These are phyloP conservation scores for Mythimna albipuncta DNA, from an alignment of 2,888 invertebrate genomes.

Conservation along the genomic window DNA sequence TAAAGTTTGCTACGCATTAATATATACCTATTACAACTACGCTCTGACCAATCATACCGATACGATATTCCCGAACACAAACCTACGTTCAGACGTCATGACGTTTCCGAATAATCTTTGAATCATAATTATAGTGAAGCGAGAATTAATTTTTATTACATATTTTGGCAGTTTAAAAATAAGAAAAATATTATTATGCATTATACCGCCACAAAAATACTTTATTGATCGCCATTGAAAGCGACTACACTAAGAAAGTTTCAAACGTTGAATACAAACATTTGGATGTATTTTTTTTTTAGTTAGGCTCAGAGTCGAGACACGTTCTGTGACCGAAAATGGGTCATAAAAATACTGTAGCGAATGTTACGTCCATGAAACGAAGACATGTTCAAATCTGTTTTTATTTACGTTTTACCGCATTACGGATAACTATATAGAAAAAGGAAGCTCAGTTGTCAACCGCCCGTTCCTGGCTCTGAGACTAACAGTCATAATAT, in stretches of 20 bases:
- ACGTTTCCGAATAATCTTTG: constrained; percentile 61
- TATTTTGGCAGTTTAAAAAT: constrained; percentile 68
- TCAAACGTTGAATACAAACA: constrained; percentile 49
- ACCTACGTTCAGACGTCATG: constrained; percentile 51
- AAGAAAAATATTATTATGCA: constrained; percentile 71
- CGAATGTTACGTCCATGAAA: constrained; percentile 24
- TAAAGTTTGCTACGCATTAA: constrained; percentile 77
- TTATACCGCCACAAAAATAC: constrained; percentile 70
- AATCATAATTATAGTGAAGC: constrained; percentile 61
- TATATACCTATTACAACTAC: constrained; percentile 71
- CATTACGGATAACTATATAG: background rate
- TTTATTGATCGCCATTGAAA: constrained; percentile 62
- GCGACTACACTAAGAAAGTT: constrained; percentile 63
- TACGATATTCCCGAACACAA: constrained; percentile 63
- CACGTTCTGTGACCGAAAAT: constrained; percentile 31
- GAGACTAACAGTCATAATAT: constrained; percentile 48
- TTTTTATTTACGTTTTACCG: constrained; percentile 10
- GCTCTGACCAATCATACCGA: constrained; percentile 75
- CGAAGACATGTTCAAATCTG: constrained; percentile 20
- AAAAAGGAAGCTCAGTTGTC: constrained; percentile 20
- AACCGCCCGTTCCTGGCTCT: constrained; percentile 32
- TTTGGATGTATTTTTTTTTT: constrained; percentile 30
- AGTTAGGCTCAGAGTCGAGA: constrained; percentile 43
- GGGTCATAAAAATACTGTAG: constrained; percentile 33
- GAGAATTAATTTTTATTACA: constrained; percentile 59